Conservation (phyloP, 2,797 vertebrate species). For the Rhinoraja longicauda region DNA sequence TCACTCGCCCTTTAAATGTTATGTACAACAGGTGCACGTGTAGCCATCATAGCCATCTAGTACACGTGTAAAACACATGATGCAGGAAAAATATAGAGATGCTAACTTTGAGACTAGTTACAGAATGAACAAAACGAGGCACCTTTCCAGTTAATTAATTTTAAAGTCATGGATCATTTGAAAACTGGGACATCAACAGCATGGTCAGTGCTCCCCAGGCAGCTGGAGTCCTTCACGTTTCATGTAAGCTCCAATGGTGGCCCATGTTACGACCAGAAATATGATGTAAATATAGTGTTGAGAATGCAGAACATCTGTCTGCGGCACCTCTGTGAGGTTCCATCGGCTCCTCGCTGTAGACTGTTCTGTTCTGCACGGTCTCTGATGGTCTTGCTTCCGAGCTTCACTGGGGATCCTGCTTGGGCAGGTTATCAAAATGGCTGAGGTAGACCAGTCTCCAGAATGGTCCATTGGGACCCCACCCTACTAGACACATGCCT, state of each 20-base stretch:
- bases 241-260: background rate
- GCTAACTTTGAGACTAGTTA: conserved; percentile 8
- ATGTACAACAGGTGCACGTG: background rate
- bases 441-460: background rate
- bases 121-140: background rate
- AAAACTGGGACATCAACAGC: background rate
- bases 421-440: background rate
- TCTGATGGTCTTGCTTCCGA: background rate
- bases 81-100: background rate
- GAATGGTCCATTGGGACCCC: background rate
- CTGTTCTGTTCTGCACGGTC: background rate
- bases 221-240: background rate
- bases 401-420: too few relatives aligned
- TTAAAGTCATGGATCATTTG: background rate
- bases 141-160: background rate
- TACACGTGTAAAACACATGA: background rate
- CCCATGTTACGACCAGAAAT: background rate
- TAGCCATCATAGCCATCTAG: background rate
- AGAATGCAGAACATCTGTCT: background rate
- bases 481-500: background rate
- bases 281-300: background rate
- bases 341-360: background rate
- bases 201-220: background rate
- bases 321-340: background rate
- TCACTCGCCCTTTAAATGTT: background rate